Evolutionary conservation across 1,140 invertebrate species (phyloP).

Genomic region (Pseudomyrmex concolor): DNA sequence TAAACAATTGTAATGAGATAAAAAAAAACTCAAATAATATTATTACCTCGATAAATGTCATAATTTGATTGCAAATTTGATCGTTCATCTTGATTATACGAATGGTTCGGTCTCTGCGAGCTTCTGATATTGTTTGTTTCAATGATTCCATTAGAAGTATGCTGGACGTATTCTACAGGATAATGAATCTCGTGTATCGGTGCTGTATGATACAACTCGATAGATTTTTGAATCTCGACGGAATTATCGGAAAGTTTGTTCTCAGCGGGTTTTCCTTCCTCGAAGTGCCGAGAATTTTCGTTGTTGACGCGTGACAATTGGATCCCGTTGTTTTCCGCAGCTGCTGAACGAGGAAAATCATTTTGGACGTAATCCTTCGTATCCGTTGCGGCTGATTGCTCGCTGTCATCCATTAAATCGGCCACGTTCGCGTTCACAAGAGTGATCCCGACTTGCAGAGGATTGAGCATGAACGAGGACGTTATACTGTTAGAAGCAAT

Average conservation of each 20-base stretch:
- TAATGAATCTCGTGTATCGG: slow-evolving; percentile 81
- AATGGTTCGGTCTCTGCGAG: slow-evolving; percentile 14
- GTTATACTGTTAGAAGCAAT: slow-evolving; percentile 63
- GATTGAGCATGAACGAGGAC: slow-evolving; percentile 78
- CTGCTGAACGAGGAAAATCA: slow-evolving; percentile 2
- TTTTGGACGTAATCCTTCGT: slow-evolving; percentile 20
- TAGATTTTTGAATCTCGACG: slow-evolving; percentile 82
- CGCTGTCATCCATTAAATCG: slow-evolving; percentile 63
- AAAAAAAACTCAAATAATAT: background rate
- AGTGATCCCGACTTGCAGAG: slow-evolving; percentile 83
- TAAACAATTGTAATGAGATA: background rate
- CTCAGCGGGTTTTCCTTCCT: slow-evolving; percentile 33
- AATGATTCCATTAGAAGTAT: slow-evolving; percentile 40
- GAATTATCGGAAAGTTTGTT: slow-evolving; percentile 44
- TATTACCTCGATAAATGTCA: slow-evolving; percentile 36
- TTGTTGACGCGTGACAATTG: slow-evolving; percentile 66
- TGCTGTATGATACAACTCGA: slow-evolving; percentile 79
- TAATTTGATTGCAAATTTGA: slow-evolving; percentile 22
- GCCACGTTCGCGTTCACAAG: slow-evolving; percentile 78
- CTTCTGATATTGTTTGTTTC: slow-evolving; percentile 49
- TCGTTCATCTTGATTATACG: slow-evolving; percentile 6
- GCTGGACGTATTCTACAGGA: slow-evolving; percentile 71
- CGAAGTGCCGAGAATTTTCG: slow-evolving; percentile 49
- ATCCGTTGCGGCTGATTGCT: slow-evolving; percentile 1
- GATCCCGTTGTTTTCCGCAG: background rate